Percentiles rank a stretch among this genome's conserved stretches.
Conservation (phyloP, 2,888 invertebrate genomes). For the Malachius bipustulatus region DNA sequence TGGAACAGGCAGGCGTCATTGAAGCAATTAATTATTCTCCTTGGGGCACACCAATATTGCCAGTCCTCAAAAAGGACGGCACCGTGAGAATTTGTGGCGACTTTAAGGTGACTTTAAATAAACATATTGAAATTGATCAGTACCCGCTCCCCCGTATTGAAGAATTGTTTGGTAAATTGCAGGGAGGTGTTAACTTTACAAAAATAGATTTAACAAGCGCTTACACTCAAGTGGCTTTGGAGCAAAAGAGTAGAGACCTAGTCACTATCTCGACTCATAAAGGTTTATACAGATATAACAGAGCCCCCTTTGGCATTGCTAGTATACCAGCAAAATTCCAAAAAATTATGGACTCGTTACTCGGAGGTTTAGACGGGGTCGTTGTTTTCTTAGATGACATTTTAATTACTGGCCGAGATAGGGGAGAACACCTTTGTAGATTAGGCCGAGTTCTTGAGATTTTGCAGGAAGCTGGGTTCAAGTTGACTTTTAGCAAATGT, state of each 20-base stretch:
- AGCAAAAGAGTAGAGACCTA: conserved; percentile 16
- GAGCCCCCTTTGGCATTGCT: too few species aligned
- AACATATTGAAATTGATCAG: conserved; percentile 21
- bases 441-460: conserved; percentile 12
- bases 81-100: conserved; percentile 15
- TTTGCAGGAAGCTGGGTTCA: conserved; percentile 15
- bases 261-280: too few species aligned
- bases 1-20: conserved; percentile 13
- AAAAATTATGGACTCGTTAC: too few species aligned
- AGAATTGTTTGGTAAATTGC: conserved; percentile 18
- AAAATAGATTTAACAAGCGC: conserved; percentile 15
- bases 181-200: conserved; percentile 20
- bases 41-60: conserved; percentile 14
- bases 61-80: conserved; percentile 14
- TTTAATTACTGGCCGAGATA: conserved; percentile 16
- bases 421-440: conserved; percentile 12
- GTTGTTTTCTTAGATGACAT: conserved; percentile 24
- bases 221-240: conserved; percentile 12
- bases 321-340: too few species aligned
- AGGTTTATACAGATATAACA: too few species aligned
- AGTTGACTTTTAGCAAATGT: conserved; percentile 13
- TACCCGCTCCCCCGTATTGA: conserved; percentile 21
- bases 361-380: too few species aligned
- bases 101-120: conserved; percentile 23
- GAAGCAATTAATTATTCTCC: conserved; percentile 11